Conservation (phyloP, 1,140 invertebrate species). For the Calycopis cecrops region DNA sequence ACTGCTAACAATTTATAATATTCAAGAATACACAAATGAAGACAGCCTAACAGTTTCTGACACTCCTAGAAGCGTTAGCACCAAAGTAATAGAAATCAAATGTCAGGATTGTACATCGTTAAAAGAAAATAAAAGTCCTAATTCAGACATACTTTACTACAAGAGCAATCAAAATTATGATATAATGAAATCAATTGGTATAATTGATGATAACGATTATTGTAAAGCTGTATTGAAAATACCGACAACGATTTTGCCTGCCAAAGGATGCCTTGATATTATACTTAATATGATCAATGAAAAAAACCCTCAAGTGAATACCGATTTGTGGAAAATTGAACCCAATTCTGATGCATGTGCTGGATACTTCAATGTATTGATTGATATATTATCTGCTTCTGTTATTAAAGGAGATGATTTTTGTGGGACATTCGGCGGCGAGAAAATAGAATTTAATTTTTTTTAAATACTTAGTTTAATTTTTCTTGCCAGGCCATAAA, state of each 20-base stretch:
- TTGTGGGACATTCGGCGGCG: conserved; percentile 39
- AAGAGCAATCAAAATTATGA: conserved; percentile 14
- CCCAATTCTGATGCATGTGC: conserved; percentile 29
- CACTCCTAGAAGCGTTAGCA: no score
- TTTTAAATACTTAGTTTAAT: conserved; percentile 9
- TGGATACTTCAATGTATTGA: conserved; percentile 45
- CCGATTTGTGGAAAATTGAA: conserved; percentile 47
- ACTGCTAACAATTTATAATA: not conserved
- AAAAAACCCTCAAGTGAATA: conserved; percentile 57
- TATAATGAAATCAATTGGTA: conserved; percentile 12
- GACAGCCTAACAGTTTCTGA: no score
- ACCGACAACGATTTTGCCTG: conserved; percentile 42
- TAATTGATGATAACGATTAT: conserved; percentile 24
- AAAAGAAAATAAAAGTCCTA: not conserved
- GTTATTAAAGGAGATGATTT: conserved; percentile 43
- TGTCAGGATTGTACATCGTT: no score
- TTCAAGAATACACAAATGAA: not conserved
- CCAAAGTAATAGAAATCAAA: no score
- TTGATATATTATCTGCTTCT: conserved; percentile 46
- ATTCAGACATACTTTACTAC: conserved; percentile 7
- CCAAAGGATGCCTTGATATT: conserved; percentile 47
- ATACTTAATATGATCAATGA: conserved; percentile 55
- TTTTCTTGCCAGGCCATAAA: not conserved
- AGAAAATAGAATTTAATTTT: conserved; percentile 48
- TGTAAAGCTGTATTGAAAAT: conserved; percentile 44